phyloP scores from a whole-genome alignment of 2,888 invertebrate species.

The Coleophora deauratella region DNA sequence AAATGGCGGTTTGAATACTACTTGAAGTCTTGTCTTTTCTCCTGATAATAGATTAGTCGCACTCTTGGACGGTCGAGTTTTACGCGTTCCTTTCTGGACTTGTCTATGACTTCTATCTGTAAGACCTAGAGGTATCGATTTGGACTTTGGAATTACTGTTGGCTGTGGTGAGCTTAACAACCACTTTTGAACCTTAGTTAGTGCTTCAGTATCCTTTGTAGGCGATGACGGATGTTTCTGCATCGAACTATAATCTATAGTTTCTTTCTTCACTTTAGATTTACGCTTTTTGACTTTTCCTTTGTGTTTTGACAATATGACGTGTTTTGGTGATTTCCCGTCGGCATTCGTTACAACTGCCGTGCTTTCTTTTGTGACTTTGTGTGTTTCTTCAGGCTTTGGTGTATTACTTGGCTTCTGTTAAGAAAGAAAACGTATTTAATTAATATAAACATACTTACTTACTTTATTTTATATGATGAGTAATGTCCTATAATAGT shows the following conservation, averaged over 20 bases:
- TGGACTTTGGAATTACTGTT: conserved; percentile 82
- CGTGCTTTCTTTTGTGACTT: conserved; percentile 56
- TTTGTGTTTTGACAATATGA: conserved; percentile 64
- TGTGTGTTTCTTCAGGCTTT: conserved; percentile 48
- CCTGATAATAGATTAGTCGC: conserved; percentile 79
- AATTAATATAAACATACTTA: too few relatives aligned
- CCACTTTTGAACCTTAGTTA: conserved; percentile 90
- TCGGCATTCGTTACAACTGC: conserved; percentile 62
- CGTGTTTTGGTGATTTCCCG: conserved; percentile 73
- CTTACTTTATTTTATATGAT: too few relatives aligned
- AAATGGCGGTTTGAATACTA: conserved; percentile 91
- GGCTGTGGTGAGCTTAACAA: conserved; percentile 81
- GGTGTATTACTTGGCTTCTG: conserved; percentile 53
- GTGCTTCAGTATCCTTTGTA: conserved; percentile 71
- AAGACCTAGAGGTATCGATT: conserved; percentile 86
- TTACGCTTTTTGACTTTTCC: conserved; percentile 69
- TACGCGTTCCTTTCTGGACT: conserved; percentile 67
- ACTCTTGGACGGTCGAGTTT: conserved; percentile 77
- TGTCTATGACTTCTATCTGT: conserved; percentile 66
- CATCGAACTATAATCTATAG: conserved; percentile 84
- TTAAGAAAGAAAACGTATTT: conserved; percentile 19
- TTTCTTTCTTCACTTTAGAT: conserved; percentile 78
- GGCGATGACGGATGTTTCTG: conserved; percentile 75
- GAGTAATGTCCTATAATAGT: too few relatives aligned
- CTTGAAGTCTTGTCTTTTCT: conserved; percentile 84